These are phyloP conservation scores for Polydrusus pterygomalis DNA, from an alignment of 2,888 invertebrate species.

Conservation along the genomic window DNA sequence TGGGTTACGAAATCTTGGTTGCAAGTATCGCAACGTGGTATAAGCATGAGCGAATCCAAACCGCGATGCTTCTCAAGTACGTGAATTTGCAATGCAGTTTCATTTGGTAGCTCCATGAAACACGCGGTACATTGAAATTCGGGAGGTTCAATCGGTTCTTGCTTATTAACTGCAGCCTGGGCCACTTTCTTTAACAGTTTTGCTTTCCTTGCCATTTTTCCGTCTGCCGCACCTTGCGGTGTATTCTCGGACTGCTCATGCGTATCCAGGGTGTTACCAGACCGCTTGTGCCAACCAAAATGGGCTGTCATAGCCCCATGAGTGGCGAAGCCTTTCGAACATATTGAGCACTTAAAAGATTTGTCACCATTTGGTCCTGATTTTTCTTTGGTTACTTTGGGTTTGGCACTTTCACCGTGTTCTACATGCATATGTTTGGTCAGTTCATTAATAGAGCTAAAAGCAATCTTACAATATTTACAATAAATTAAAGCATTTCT, in stretches of 20 bases:
- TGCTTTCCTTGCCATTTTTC: slow-evolving; percentile 68
- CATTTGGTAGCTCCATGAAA: slow-evolving; percentile 64
- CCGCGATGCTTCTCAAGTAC: slow-evolving; percentile 69
- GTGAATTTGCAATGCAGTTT: slow-evolving; percentile 69
- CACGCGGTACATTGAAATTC: slow-evolving; percentile 66
- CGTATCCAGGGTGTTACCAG: slow-evolving; percentile 8
- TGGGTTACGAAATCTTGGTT: slow-evolving; percentile 77
- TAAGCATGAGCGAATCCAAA: slow-evolving; percentile 65
- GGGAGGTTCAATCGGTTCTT: slow-evolving; percentile 61
- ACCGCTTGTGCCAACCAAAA: slow-evolving; percentile 77
- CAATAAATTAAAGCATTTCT: slow-evolving; percentile 61
- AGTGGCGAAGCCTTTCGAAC: slow-evolving; percentile 77
- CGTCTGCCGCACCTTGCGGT: slow-evolving; percentile 7
- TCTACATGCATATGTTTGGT: slow-evolving; percentile 67
- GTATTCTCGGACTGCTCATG: slow-evolving; percentile 20
- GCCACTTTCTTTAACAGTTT: slow-evolving; percentile 69
- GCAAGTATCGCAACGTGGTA: slow-evolving; percentile 75
- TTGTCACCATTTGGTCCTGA: slow-evolving; percentile 67
- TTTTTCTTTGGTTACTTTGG: slow-evolving; percentile 53
- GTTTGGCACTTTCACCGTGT: slow-evolving; percentile 62
- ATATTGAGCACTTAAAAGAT: slow-evolving; percentile 74
- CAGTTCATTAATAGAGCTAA: slow-evolving; percentile 60
- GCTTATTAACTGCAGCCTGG: slow-evolving; percentile 24
- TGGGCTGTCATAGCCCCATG: slow-evolving; percentile 78
- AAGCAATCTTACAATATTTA: slow-evolving; percentile 68